Conservation (phyloP, 1,140 invertebrate genomes). For the Riptortus pedestris region DNA sequence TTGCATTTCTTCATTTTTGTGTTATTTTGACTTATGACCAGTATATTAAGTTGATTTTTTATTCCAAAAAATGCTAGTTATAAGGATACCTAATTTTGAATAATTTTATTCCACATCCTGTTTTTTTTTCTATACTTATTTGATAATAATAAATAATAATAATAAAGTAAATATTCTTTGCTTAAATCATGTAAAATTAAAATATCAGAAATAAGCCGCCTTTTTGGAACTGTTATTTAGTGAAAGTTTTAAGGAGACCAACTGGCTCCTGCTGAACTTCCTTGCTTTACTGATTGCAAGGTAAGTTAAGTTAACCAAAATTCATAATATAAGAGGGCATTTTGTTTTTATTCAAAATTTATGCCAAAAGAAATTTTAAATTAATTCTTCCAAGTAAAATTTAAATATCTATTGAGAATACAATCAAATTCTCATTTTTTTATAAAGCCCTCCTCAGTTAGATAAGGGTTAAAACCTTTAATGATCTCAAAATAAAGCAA, state of each 20-base stretch:
- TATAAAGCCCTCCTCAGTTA: neutral
- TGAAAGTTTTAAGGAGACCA: neutral
- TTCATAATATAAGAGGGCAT: neutral
- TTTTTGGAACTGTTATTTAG: slow-evolving; percentile 1
- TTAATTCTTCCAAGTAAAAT: neutral
- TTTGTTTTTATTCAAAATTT: neutral
- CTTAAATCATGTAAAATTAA: too few species aligned
- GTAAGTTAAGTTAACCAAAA: neutral
- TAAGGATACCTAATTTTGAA: too few species aligned
- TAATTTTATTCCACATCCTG: too few species aligned
- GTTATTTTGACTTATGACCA: too few species aligned
- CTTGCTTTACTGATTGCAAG: neutral
- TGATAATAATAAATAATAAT: too few species aligned
- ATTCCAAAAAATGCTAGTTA: too few species aligned
- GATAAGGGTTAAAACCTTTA: neutral
- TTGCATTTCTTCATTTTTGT: too few species aligned
- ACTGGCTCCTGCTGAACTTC: neutral
- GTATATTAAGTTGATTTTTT: too few species aligned
- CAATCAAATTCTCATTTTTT: too few species aligned
- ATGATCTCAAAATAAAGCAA: neutral
- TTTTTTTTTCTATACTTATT: too few species aligned
- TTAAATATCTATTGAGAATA: neutral
- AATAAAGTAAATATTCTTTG: too few species aligned
- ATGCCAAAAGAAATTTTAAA: neutral
- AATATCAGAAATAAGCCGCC: too few species aligned